Evolutionary conservation across 2,888 invertebrate species (phyloP).

Genomic region (Oithona nana): DNA sequence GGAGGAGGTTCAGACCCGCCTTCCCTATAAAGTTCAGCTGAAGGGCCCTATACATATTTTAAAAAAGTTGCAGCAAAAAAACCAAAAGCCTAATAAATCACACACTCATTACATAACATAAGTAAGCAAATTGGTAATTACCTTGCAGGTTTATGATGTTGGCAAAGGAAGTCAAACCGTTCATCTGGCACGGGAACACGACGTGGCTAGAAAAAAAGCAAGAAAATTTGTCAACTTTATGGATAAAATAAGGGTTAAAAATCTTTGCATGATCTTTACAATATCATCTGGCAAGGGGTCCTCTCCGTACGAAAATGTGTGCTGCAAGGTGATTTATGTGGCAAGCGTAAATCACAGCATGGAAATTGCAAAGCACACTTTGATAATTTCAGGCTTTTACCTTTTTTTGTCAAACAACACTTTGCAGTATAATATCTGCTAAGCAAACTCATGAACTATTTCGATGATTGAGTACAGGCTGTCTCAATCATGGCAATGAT

Average conservation of each 20-base stretch:
- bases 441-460: neutral
- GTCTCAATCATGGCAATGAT: neutral
- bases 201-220: constrained; percentile 39
- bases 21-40: no score
- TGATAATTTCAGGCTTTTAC: no score
- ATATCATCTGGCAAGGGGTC: no score
- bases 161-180: constrained; percentile 75
- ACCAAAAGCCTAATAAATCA: no score
- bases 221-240: neutral
- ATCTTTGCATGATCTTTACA: no score
- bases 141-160: constrained; percentile 86
- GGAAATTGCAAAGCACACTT: neutral
- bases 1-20: no score
- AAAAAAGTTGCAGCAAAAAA: no score
- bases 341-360: no score
- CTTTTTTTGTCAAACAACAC: neutral
- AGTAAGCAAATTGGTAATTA: constrained; percentile 30
- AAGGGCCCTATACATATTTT: no score
- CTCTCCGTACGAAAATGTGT: no score
- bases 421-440: neutral
- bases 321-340: no score
- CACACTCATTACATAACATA: no score
- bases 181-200: constrained; percentile 93
- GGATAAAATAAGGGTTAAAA: neutral
- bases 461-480: neutral